Evolutionary conservation across 2,113 vertebrate species (phyloP), one percentile per base, ranked within the genome.

Genomic region (Protobothrops flavoviridis): DNA sequence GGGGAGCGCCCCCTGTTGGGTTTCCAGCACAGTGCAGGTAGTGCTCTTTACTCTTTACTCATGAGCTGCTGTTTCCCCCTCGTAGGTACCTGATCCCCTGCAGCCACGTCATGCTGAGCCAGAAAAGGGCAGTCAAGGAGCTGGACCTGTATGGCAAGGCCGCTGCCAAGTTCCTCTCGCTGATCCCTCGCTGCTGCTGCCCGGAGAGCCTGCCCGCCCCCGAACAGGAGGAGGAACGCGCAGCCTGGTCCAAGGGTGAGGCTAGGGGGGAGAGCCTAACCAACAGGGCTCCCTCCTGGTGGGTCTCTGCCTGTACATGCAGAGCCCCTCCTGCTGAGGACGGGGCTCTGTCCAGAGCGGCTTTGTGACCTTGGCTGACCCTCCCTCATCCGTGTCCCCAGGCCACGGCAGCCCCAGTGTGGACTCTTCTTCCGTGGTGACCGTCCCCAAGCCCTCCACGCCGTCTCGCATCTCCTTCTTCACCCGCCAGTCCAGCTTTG

Each of bases 31-130:
- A 2, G 2, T 74, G 69, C n/a, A 74, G n/a, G 15, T 15, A 12
- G 64, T 5, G 52, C 52, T 39, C 39, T 39, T 39, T 39, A 39
- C 39, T 12, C n/a, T 12, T 33, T 0, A 2, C 23, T 8, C 11
- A 23, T 24, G 9, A 10, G 17, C 1, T 26, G 11, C 23, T 21
- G 56, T 29, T 23, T 21, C n/a, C 5, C 0, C 17, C n/a, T 6
- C 5, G 0, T 87, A 99, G 99, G 98, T 99, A 99, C 98, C 98
- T 99, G 93, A 97, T 99, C 96, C 99, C 99, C 33, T 99, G 99
- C 96, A 99, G 98, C 92, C 99, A 99, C 0, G 98, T 99, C 88
- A 99, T 99, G 99, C 97, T 99, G 96, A 99, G 99, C 97, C 99
- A 99, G 97, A 98, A 98, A 85, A 98, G 99, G 11, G 99, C 99